phyloP scores from a whole-genome alignment of 2,797 vertebrate genomes.

The Urosaurus nigricauda region DNA sequence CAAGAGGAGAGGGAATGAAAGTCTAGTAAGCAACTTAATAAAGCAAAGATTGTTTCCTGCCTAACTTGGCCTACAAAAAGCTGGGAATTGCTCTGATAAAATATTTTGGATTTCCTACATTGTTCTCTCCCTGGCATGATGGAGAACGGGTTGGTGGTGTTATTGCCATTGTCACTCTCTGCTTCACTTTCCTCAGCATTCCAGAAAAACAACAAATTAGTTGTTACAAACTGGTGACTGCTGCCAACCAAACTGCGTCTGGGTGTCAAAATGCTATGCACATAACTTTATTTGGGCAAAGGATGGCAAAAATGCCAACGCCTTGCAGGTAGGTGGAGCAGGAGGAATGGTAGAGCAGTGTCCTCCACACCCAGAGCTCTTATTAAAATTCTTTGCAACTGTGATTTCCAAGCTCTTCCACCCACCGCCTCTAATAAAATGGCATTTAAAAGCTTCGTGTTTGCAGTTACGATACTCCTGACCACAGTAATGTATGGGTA shows the following conservation, averaged over 20 bases:
- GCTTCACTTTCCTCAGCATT: neutral
- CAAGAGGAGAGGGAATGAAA: neutral
- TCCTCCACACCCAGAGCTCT: neutral
- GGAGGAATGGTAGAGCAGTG: neutral
- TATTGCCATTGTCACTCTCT: neutral
- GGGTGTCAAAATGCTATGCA: neutral
- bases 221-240: neutral
- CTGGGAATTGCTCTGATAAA: neutral
- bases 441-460: conserved; percentile 1
- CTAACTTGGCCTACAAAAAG: no score
- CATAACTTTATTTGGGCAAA: fast-evolving
- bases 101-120: neutral
- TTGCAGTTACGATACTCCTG: neutral
- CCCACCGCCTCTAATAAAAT: conserved; percentile 2
- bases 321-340: fast-evolving
- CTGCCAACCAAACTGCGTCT: fast-evolving
- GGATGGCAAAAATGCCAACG: neutral
- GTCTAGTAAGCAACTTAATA: neutral
- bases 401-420: neutral
- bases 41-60: neutral
- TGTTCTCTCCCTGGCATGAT: neutral
- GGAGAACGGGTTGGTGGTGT: neutral
- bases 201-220: neutral
- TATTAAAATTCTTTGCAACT: neutral
- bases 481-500: neutral